Conservation (phyloP, 1,140 invertebrate genomes). For the Octopus bimaculoides region DNA sequence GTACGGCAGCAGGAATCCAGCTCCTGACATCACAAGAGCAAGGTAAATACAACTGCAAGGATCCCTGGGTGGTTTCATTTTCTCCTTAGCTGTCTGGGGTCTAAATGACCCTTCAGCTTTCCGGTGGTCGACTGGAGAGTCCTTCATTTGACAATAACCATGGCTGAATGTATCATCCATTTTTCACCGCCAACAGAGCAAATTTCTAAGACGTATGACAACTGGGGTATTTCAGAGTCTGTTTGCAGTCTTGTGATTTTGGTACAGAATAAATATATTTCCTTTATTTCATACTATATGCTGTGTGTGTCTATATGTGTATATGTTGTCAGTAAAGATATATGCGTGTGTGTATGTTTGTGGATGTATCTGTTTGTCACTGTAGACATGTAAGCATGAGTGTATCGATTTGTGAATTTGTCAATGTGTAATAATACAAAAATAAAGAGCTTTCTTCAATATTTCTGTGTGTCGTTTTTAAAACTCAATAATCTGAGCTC, state of each 20-base stretch:
- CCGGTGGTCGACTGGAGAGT: constrained; percentile 19
- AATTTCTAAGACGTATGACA: no score
- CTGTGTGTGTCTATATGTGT: neutral
- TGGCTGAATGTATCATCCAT: constrained; percentile 49
- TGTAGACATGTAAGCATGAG: neutral
- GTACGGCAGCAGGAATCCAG: constrained; percentile 85
- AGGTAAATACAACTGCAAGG: constrained; percentile 74
- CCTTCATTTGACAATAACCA: constrained; percentile 42
- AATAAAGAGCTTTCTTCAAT: no score
- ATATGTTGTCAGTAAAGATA: neutral
- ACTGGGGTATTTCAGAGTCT: no score
- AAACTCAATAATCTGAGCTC: no score
- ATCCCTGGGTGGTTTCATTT: constrained; percentile 36
- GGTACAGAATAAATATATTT: no score
- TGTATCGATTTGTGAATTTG: neutral
- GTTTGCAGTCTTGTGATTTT: no score
- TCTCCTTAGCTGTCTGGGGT: constrained; percentile 7
- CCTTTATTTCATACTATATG: no score
- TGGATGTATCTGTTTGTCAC: neutral
- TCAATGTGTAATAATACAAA: no score
- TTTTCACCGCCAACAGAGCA: constrained; percentile 1
- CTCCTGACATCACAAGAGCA: constrained; percentile 78
- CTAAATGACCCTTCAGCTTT: neutral
- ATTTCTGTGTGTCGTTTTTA: no score
- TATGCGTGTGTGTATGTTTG: neutral